phyloP scores from a whole-genome alignment of 2,113 vertebrate species.

The Miniopterus natalensis region DNA sequence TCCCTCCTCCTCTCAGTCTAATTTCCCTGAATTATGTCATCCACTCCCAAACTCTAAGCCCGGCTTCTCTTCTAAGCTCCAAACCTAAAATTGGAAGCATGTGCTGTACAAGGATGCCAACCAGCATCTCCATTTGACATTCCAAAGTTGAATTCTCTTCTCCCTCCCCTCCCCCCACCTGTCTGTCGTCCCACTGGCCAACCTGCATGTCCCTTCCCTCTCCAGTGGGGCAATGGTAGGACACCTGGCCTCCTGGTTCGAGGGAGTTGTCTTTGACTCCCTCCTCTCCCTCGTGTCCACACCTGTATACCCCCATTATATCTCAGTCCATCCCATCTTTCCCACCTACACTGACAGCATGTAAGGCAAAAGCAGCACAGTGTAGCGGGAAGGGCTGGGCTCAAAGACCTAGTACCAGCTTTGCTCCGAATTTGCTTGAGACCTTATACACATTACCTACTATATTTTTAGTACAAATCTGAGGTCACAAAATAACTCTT shows the following conservation, averaged over 20 bases:
- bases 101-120: not conserved
- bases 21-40: not conserved
- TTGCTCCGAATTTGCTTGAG: constrained; percentile 20
- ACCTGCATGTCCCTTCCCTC: not conserved
- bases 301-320: not conserved
- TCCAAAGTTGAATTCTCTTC: not conserved
- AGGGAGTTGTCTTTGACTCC: not conserved
- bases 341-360: not conserved
- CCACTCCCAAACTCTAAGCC: constrained; percentile 1
- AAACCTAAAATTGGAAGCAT: constrained; percentile 41
- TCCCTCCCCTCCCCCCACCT: not conserved
- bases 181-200: not conserved
- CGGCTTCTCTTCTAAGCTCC: constrained; percentile 18
- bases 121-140: constrained; percentile 17
- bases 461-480: constrained; percentile 20
- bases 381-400: not conserved
- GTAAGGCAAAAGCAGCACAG: not conserved
- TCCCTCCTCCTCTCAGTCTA: not conserved
- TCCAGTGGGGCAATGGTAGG: not conserved
- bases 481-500: not conserved
- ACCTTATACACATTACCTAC: not conserved
- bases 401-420: not conserved
- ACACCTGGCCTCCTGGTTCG: not conserved
- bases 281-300: not conserved
- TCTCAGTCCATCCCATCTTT: not conserved